Percentiles rank a stretch among this genome's conserved stretches.
Evolutionary conservation across 2,888 invertebrate species (phyloP).

Genomic region (Cyclophora albipunctata): DNA sequence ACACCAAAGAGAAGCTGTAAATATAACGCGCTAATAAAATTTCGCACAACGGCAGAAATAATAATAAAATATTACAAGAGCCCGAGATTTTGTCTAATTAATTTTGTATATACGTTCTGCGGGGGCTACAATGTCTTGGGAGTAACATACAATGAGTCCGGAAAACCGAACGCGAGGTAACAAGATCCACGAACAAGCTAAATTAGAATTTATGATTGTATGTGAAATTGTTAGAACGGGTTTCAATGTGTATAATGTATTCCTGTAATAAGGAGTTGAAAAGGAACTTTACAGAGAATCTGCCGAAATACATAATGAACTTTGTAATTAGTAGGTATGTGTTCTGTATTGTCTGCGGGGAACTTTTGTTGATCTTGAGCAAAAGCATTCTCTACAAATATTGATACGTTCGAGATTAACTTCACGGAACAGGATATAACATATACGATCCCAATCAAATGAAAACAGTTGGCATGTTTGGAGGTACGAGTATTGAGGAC

Average conservation of each 20-base stretch:
- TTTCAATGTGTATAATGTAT: constrained; percentile 58
- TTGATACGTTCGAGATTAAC: background rate
- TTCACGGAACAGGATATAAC: no score
- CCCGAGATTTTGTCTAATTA: constrained; percentile 72
- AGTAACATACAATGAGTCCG: constrained; percentile 66
- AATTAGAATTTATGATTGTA: constrained; percentile 76
- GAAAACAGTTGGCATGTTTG: no score
- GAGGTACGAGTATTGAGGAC: no score
- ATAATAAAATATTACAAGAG: constrained; percentile 73
- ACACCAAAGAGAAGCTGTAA: constrained; percentile 62
- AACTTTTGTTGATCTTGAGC: no score
- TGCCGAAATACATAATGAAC: constrained; percentile 40
- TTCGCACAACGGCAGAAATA: constrained; percentile 62
- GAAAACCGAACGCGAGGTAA: constrained; percentile 64
- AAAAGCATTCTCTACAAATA: constrained; percentile 11
- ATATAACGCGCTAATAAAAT: constrained; percentile 68
- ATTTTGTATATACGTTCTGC: constrained; percentile 68
- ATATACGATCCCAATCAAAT: no score
- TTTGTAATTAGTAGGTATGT: constrained; percentile 37
- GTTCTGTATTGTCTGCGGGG: constrained; percentile 12
- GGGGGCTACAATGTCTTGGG: constrained; percentile 70
- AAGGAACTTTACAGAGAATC: constrained; percentile 43
- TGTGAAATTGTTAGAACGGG: constrained; percentile 69
- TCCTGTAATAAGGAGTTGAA: constrained; percentile 40
- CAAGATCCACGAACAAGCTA: constrained; percentile 65